phyloP scores from a whole-genome alignment of 1,140 invertebrate species.

The Drosophila ohnishii region DNA sequence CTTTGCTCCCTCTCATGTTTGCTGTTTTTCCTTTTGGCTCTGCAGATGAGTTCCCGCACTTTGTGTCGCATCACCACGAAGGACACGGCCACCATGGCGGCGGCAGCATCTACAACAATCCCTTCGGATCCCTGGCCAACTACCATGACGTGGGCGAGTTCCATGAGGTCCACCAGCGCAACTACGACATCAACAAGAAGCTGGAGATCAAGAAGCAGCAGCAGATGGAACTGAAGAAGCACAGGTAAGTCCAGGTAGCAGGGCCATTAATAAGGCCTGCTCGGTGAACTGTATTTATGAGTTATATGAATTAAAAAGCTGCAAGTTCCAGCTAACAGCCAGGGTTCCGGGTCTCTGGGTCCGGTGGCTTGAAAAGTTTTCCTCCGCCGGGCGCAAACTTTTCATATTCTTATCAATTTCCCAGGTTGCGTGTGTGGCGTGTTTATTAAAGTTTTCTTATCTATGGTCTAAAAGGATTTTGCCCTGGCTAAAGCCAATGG shows the following conservation, averaged over 20 bases:
- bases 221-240: slow-evolving; percentile 77
- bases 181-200: slow-evolving; percentile 73
- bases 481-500: slow-evolving; percentile 55
- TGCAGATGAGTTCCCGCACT: slow-evolving; percentile 79
- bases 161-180: slow-evolving; percentile 79
- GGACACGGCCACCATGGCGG: slow-evolving; percentile 71
- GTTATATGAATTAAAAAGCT: slow-evolving; percentile 68
- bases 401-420: slow-evolving; percentile 80
- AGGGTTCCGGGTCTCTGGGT: neutral
- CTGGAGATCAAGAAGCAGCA: slow-evolving; percentile 72
- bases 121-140: slow-evolving; percentile 75
- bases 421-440: slow-evolving; percentile 78
- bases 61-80: slow-evolving; percentile 74
- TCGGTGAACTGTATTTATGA: slow-evolving; percentile 64
- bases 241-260: slow-evolving; percentile 62
- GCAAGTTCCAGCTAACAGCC: slow-evolving; percentile 50
- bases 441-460: slow-evolving; percentile 80
- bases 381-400: slow-evolving; percentile 56
- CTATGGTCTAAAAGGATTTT: slow-evolving; percentile 75
- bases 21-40: slow-evolving; percentile 10
- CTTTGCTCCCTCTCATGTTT: slow-evolving; percentile 4
- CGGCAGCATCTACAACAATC: slow-evolving; percentile 75
- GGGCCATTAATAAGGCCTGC: slow-evolving; percentile 51
- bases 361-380: slow-evolving; percentile 47
- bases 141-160: slow-evolving; percentile 76